Evolutionary conservation across 1,140 invertebrate genomes (phyloP), one percentile per base, ranked within the genome.

Genomic region (Watersipora subatra): DNA sequence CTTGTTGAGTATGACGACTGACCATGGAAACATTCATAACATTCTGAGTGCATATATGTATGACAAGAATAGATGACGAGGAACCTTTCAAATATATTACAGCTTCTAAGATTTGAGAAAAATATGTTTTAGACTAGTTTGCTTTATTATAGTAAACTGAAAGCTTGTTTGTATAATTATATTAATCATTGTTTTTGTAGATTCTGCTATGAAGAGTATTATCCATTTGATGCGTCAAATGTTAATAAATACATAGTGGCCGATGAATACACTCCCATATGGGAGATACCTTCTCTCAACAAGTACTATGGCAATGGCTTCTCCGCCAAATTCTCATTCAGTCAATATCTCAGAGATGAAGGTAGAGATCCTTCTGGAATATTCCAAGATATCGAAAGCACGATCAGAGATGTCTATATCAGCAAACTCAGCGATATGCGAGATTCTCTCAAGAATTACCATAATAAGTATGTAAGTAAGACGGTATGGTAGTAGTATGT

Each of bases 201-300:
- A 68, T 98, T 95, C 80, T 97, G 94, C 75, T 86, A 90, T 0
- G 82, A 86, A n/a, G 87, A 91, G 69, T 97, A 97, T 79, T 85
- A 94, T 76, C 93, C 93, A 1, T 97, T 97, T 75, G 87, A 97
- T 82, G 78, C 86, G 0, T 78, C 84, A 2, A 84, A 88, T 73
- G 66, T 89, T 1, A 87, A 95, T 70, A 93, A 96, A 73, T 98
- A 97, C 75, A 91, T 97, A 0, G 87, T 98, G 0, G 91, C 90
- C 0, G 93, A 97, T 78, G 88, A 95, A 76, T 98, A 98, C 73
- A 80, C 92, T 57, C 93, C 94, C 1, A 88, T 90, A 19, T 98
- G 94, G 94, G 85, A 95, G 73, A 87, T 83, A 70, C 62, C 63
- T 34, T n/a, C 19, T 1, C 25, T 29, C 62, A 20, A 59, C 19